Evolutionary conservation across 2,113 vertebrate genomes (phyloP).

Genomic region (Fulica atra): DNA sequence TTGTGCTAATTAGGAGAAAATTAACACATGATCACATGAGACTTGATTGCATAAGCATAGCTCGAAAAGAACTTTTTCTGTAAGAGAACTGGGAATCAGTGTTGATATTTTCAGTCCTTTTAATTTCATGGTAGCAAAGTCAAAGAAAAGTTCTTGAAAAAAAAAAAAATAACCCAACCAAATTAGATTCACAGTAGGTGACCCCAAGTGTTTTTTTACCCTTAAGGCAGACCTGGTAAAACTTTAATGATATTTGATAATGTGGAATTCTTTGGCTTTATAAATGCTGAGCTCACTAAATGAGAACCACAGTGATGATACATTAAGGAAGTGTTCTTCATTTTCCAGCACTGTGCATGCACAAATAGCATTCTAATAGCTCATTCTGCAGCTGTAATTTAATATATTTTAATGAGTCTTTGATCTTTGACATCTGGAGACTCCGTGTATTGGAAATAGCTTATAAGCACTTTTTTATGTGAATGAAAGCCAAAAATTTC

Average conservation of each 20-base stretch:
- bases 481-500: not conserved
- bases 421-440: conserved; percentile 8
- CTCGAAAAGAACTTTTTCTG: not conserved
- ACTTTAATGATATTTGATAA: not conserved
- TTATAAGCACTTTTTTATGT: not conserved
- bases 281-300: conserved; percentile 4
- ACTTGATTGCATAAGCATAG: not conserved
- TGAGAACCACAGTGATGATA: not conserved
- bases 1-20: not conserved
- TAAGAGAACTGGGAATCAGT: not conserved
- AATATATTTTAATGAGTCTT: conserved; percentile 16
- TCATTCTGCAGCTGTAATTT: not conserved
- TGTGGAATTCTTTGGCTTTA: conserved; percentile 8
- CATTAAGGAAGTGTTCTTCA: not conserved
- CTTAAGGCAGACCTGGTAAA: not conserved
- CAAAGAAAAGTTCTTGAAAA: not conserved
- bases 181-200: not conserved
- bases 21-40: not conserved
- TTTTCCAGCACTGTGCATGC: not conserved
- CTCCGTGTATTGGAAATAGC: not conserved
- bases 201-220: not conserved
- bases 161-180: not conserved
- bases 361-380: conserved; percentile 3
- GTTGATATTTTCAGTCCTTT: not conserved
- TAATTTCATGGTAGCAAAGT: not conserved